Evolutionary conservation across 2,797 vertebrate genomes (phyloP), one percentile per base, ranked within the genome.

Genomic region (Sebastes elongatus): DNA sequence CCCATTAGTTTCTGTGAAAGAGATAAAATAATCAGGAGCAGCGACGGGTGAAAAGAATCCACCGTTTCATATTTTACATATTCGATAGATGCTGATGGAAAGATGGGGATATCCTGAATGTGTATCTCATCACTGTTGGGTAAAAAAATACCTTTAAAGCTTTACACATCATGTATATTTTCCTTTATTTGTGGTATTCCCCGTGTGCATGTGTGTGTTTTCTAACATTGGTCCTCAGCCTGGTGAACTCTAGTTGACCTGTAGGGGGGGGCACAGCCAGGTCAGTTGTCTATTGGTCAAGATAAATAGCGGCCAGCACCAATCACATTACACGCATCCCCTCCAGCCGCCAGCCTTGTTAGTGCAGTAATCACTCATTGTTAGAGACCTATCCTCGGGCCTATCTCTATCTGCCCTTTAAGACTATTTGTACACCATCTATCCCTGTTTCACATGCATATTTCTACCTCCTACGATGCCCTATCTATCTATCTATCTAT

Each of bases 321-420:
- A 95, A 95, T 96, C 93, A 90, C 93, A 96, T 96, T 95, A 95
- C 88, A 93, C 68, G 84, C 90, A 90, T 94, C 93, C 93, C 94
- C 92, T 94, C 80, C 93, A 94, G 93, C 94, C 88, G 86, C 88
- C 80, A 89, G 90, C 90, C 91, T 95, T 93, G 92, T 96, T 95
- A 95, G 93, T 93, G 92, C 85, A 92, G 91, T 94, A 92, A 96
- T 96, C 93, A 93, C 72, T 96, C 95, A 95, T 95, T 93, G 94
- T 95, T 96, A 95, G 91, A 74, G 78, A 83, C 67, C 82, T 74
- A 53, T 85, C 84, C 81, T 86, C 76, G 57, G 83, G 79, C 91
- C 70, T 42, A 83, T 88, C 82, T 87, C 91, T 91, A 83, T 92
- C 93, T 92, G 84, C 83, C 83, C 88, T 93, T 93, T 94, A 89